Evolutionary conservation across 2,888 invertebrate species (phyloP), one percentile per base, ranked within the genome.

Genomic region (Macroteleia sp.): DNA sequence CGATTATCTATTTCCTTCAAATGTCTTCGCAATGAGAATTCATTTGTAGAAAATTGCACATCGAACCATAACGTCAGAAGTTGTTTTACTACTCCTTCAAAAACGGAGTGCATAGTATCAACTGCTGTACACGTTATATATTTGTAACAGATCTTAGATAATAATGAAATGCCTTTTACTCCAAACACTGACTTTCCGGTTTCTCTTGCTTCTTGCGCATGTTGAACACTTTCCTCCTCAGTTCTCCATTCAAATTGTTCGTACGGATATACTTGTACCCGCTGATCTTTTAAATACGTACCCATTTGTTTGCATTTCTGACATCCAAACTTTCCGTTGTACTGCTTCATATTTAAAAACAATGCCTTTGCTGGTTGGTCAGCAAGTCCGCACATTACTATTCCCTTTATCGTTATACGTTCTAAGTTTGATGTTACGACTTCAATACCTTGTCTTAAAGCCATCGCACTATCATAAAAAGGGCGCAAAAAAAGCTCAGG

Each of bases 271-370:
- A 48, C 57, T 59, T 20, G 16, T 5, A 17, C 30, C 2, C 19
- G 3, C 2, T 14, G 39, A 12, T 20, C 30, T 4, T 10, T 10
- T 17, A 20, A n/a, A 17, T 28, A 19, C 5, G 25, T n/a, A 42
- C 32, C 30, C 41, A 32, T 10, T 10, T 36, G 36, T 14, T 54
- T 14, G 16, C 36, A 56, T 14, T 34, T 22, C 20, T 62, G 42
- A 10, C 42, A 42, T 17, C 48, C 48, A 17, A 9, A 30, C 30
- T 30, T 48, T 9, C 48, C 48, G 20, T 56, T 57, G 25, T 20
- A 59, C 36, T 74, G 74, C 9, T 54, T 48, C 57, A 67, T 57
- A 30, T 48, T 48, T n/a, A 48, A 30, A 17, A 48, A 32, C 9
- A 48, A 17, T 1, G 48, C 48, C 9, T 46, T 46, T 0, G 25